Percentiles rank a stretch among this genome's conserved stretches.
Evolutionary conservation across 2,797 vertebrate genomes (phyloP).

Genomic region (Hoplostethus mediterraneus): DNA sequence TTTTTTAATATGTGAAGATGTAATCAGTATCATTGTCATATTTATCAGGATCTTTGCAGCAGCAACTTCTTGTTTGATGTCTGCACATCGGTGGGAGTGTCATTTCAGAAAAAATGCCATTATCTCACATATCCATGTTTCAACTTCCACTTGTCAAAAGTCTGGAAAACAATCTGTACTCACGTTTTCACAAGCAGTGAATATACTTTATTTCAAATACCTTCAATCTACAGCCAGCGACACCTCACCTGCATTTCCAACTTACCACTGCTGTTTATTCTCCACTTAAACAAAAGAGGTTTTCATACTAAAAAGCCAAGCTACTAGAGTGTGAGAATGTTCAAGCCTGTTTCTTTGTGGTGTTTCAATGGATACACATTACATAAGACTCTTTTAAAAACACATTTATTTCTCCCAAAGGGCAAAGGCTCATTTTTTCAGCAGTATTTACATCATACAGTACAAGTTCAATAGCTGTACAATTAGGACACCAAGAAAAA

Average conservation of each 20-base stretch:
- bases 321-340: neutral
- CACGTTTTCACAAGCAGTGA: neutral
- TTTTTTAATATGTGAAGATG: slow-evolving; percentile 7
- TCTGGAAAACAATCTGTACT: neutral
- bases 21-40: slow-evolving; percentile 37
- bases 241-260: neutral
- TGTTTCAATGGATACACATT: neutral
- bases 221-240: neutral
- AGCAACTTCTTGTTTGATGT: neutral
- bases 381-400: slow-evolving; percentile 46
- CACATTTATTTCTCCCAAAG: slow-evolving; percentile 74
- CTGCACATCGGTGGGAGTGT: neutral
- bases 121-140: neutral
- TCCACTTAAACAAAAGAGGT: neutral
- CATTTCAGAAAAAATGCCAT: neutral
- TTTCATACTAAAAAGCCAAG: neutral
- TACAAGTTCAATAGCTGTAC: slow-evolving; percentile 65
- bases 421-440: slow-evolving; percentile 74
- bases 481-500: slow-evolving; percentile 49
- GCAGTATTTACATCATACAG: slow-evolving; percentile 88
- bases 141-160: neutral
- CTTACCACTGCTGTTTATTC: neutral
- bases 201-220: neutral
- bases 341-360: neutral
- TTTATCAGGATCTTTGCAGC: neutral